phyloP scores from a whole-genome alignment of 1,140 invertebrate genomes.

The Drosophila pandora region DNA sequence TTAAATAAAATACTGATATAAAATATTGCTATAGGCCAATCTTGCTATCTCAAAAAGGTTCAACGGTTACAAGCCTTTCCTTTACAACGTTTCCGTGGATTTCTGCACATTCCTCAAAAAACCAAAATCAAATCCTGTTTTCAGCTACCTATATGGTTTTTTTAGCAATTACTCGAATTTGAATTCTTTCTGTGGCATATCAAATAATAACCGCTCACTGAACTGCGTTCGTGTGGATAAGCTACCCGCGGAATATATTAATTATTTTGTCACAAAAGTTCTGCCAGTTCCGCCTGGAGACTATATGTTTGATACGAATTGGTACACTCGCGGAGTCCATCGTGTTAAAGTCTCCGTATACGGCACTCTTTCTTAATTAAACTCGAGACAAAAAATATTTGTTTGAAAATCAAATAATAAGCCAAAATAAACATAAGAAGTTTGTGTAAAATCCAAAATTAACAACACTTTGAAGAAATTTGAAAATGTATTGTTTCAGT shows the following conservation, averaged over 20 bases:
- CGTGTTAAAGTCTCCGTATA: background rate
- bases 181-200: background rate
- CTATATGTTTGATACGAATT: background rate
- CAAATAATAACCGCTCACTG: background rate
- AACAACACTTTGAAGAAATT: background rate
- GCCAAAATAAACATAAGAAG: too few relatives aligned
- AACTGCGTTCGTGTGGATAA: background rate
- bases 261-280: background rate
- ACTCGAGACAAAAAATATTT: too few relatives aligned
- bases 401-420: too few relatives aligned
- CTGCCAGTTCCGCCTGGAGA: background rate
- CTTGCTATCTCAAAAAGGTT: background rate
- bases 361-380: background rate
- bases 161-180: background rate
- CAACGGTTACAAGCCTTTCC: background rate
- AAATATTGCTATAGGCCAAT: background rate
- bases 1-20: background rate
- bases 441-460: background rate
- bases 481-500: constrained; percentile 55
- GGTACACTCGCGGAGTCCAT: background rate
- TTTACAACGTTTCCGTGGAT: background rate
- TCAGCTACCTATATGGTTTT: background rate
- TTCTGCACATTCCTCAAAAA: background rate
- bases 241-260: background rate
- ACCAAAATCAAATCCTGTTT: background rate